Base-by-base conservation (phyloP, 1,140 invertebrate species). In the Idris sp. region DNA sequence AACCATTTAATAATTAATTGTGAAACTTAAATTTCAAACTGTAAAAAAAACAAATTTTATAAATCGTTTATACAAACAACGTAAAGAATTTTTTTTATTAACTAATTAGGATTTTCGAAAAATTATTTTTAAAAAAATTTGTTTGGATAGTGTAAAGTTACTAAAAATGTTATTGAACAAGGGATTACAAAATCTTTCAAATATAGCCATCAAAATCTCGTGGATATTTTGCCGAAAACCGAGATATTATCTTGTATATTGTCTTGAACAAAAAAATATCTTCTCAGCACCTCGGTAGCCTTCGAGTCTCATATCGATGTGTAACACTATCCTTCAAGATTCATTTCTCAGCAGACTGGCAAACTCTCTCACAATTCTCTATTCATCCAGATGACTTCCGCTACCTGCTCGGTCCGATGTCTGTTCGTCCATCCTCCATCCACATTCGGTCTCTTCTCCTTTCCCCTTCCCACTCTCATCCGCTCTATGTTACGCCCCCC, bases 301-400 rank as follows among this genome's bases (percentile, higher is more conserved):
- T 53, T 62, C 44, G 28, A 58, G 49, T 77, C 65, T 38, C 53
- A 22, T 69, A 76, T 78, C 76, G 62, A 76, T 64, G 53, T 56
- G 83, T 83, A 85, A 83, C 72, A 81, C 59, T 79, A 85, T 82
- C 79, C 79, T 62, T 33, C 44, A 53, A 81, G 80, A 86, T 84
- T 85, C 82, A 85, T 86, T 86, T 83, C 79, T 83, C 69, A 82
- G 81, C 76, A 83, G 79, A 76, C 81, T 64, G 72, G 79, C 61
- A 68, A 82, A 78, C 77, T 48, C 79, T 83, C 80, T 81, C 78
- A 79, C 77, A 76, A 72, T 81, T 80, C 67, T 68, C 53, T 62
- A 48, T 75, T 77, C 67, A 72, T 74, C 78, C 79, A 84, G 80
- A 83, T 83, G 82, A 85, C 83, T 85, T 85, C 83, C 83, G 83